Conservation (phyloP, 2,888 invertebrate species). For the Ormyrus rosae region DNA sequence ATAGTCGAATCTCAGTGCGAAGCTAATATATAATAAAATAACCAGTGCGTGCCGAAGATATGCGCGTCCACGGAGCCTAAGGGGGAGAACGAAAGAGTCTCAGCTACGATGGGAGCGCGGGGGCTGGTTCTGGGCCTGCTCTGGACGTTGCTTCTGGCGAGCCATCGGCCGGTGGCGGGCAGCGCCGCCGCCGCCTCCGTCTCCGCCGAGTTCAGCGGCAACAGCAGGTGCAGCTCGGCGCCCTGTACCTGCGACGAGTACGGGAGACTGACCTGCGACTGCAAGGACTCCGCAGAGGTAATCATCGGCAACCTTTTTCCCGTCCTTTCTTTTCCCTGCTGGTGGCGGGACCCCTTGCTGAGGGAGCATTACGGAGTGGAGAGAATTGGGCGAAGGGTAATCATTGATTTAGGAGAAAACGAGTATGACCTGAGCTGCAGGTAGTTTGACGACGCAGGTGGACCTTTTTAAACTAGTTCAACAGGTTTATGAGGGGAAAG, state of each 20-base stretch:
- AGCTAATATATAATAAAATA: too few relatives aligned
- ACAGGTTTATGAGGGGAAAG: too few relatives aligned
- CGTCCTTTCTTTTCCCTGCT: too few relatives aligned
- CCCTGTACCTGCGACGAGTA: slow-evolving; percentile 79
- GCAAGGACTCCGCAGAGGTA: slow-evolving; percentile 77
- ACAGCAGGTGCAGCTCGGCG: slow-evolving; percentile 77
- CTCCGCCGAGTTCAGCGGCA: slow-evolving; percentile 62
- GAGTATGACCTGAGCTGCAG: too few relatives aligned
- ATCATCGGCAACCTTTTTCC: slow-evolving; percentile 2
- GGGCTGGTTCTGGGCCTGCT: slow-evolving; percentile 70
- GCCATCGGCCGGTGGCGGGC: not conserved
- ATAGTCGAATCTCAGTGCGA: not conserved
- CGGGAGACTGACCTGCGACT: slow-evolving; percentile 79
- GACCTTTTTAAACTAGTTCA: too few relatives aligned
- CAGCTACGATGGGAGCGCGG: slow-evolving; percentile 67
- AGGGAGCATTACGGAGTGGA: too few relatives aligned
- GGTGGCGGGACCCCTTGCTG: too few relatives aligned
- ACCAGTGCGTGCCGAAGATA: not conserved
- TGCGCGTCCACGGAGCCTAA: not conserved
- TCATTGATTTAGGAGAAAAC: too few relatives aligned
- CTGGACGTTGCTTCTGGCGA: slow-evolving; percentile 60
- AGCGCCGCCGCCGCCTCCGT: slow-evolving; percentile 27
- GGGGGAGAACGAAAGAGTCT: not conserved
- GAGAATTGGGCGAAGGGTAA: too few relatives aligned
- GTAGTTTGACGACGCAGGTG: too few relatives aligned